phyloP scores from a whole-genome alignment of 2,888 invertebrate species.

The Hermaeophaga mercurialis region DNA sequence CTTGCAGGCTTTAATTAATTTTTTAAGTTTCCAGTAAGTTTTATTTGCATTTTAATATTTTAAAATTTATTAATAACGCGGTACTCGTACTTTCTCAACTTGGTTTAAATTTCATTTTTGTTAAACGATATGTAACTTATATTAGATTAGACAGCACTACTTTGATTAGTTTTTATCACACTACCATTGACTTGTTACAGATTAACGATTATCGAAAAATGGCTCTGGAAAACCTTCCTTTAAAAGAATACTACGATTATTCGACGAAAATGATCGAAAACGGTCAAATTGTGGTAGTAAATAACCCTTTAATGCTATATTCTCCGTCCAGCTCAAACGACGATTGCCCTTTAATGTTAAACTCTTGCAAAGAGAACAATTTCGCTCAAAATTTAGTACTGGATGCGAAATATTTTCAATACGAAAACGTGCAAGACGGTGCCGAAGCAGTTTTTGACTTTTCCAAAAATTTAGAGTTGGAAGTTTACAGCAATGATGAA shows the following conservation, averaged over 20 bases:
- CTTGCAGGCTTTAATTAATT: conserved; percentile 20
- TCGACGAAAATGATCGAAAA: conserved; percentile 25
- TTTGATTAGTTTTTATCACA: conserved; percentile 9
- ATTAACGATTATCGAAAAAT: conserved; percentile 19
- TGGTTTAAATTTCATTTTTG: too few relatives aligned
- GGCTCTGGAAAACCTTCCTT: conserved; percentile 25
- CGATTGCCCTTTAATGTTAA: conserved; percentile 26
- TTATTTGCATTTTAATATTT: not conserved
- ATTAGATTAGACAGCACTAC: not conserved
- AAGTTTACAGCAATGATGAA: conserved; percentile 20
- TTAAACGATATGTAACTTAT: too few relatives aligned
- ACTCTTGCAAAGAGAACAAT: conserved; percentile 16
- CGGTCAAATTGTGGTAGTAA: conserved; percentile 23
- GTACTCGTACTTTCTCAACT: too few relatives aligned
- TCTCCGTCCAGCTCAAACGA: conserved; percentile 10
- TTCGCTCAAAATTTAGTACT: conserved; percentile 20
- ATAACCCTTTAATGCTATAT: conserved; percentile 27
- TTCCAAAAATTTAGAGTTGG: conserved; percentile 21
- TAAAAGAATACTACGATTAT: conserved; percentile 25
- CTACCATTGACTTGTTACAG: conserved; percentile 32
- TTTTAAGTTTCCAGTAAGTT: conserved; percentile 14
- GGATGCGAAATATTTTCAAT: conserved; percentile 26
- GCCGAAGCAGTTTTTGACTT: conserved; percentile 3
- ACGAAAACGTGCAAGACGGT: conserved; percentile 12
- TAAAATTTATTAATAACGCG: not conserved